Percentiles rank a stretch among this genome's conserved stretches.
phyloP scores from a whole-genome alignment of 37 sponge, comb jelly and placozoan genomes.

The Halichondria panicea region DNA sequence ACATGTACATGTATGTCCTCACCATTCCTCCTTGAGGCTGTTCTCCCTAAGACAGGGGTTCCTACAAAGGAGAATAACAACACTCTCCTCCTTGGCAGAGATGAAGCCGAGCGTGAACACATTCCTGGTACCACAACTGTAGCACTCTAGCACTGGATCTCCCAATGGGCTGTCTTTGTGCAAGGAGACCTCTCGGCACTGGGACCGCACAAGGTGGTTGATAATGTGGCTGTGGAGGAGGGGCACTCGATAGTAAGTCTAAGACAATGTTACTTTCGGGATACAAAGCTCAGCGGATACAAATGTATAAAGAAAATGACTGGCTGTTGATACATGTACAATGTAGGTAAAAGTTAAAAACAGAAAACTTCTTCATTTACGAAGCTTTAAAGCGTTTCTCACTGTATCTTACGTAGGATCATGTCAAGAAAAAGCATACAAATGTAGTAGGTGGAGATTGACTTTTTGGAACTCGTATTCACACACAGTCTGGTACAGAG shows the following conservation, averaged over 20 bases:
- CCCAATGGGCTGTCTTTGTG: slow-evolving; percentile 96
- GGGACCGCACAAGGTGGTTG: slow-evolving; percentile 91
- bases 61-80: slow-evolving; percentile 94
- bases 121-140: slow-evolving; percentile 96
- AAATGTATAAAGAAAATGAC: not conserved
- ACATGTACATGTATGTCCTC: slow-evolving; percentile 1
- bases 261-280: not conserved
- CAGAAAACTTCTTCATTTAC: too few relatives aligned
- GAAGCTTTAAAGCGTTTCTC: not conserved
- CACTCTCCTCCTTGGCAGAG: slow-evolving; percentile 96
- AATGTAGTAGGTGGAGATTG: not conserved
- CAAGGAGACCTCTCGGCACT: slow-evolving; percentile 91
- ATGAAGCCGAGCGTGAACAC: slow-evolving; percentile 97
- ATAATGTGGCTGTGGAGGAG: slow-evolving; percentile 81
- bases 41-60: slow-evolving; percentile 92
- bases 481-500: not conserved
- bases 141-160: slow-evolving; percentile 96
- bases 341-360: too few relatives aligned
- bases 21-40: slow-evolving; percentile 95
- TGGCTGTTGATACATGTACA: not conserved
- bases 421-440: not conserved
- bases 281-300: not conserved
- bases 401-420: not conserved
- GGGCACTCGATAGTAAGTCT: not conserved
- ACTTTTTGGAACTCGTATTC: not conserved